Evolutionary conservation across 2,113 vertebrate genomes (phyloP).

Genomic region (Emberiza fucata): DNA sequence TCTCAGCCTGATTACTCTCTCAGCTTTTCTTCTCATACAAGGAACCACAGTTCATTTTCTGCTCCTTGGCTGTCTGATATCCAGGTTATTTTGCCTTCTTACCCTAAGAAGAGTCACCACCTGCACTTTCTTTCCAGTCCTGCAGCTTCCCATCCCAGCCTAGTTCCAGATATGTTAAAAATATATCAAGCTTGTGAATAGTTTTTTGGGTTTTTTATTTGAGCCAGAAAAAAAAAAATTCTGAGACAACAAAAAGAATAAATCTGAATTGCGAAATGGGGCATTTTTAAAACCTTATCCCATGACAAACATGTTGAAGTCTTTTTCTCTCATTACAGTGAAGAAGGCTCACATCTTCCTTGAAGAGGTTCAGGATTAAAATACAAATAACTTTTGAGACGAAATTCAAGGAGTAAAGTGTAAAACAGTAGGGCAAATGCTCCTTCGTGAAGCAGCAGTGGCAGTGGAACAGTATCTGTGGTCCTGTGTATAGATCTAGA

Average conservation of each 20-base stretch:
- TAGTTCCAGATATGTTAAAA: not conserved
- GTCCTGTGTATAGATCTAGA: not conserved
- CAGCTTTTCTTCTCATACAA: not conserved
- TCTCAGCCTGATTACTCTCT: accelerated
- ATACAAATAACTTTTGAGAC: not conserved
- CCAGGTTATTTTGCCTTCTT: not conserved
- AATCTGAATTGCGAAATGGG: not conserved
- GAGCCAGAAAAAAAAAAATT: not conserved
- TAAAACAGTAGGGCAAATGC: not conserved
- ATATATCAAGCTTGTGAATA: not conserved
- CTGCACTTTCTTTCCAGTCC: not conserved
- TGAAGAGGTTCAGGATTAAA: not conserved
- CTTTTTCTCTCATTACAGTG: not conserved
- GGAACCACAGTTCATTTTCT: not conserved
- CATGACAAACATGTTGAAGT: not conserved
- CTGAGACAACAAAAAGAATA: not conserved
- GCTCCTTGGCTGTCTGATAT: not conserved
- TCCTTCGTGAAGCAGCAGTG: not conserved
- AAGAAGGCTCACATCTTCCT: not conserved
- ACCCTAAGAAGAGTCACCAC: not conserved
- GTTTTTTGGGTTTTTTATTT: not conserved
- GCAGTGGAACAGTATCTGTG: not conserved
- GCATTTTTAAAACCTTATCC: not conserved
- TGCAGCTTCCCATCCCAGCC: not conserved
- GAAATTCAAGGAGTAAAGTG: not conserved